Evolutionary conservation across 1,140 invertebrate genomes (phyloP).

Genomic region (Pseudomyrmex sp.): DNA sequence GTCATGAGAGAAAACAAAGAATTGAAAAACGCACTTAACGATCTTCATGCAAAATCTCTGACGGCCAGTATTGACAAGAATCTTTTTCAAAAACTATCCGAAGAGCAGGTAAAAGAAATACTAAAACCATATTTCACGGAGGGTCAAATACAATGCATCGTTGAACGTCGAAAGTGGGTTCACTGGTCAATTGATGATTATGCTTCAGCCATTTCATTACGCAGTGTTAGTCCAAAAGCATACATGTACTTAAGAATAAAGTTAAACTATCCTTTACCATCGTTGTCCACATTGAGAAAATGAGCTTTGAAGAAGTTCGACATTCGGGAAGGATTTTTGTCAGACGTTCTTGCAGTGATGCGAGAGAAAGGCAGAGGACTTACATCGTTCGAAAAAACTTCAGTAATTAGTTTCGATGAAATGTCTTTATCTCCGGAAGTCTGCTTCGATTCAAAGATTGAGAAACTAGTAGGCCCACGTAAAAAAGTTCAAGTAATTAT

Average conservation of each 20-base stretch:
- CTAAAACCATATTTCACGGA: not conserved
- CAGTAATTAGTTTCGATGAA: not conserved
- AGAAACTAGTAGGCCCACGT: not conserved
- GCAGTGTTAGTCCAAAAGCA: constrained; percentile 16
- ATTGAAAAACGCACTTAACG: no score
- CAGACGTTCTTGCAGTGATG: constrained; percentile 1
- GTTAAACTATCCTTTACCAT: not conserved
- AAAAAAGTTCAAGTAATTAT: constrained; percentile 7
- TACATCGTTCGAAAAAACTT: not conserved
- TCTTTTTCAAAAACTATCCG: not conserved
- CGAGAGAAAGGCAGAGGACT: not conserved
- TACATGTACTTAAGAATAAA: not conserved
- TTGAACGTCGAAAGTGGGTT: constrained; percentile 10
- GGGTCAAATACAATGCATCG: not conserved
- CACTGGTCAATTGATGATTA: not conserved
- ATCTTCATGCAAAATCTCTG: no score
- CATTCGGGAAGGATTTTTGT: constrained; percentile 5
- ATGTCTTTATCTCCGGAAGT: not conserved
- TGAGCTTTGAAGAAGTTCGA: constrained; percentile 8
- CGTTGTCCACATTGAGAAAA: not conserved
- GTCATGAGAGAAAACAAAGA: no score
- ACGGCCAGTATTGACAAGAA: not conserved
- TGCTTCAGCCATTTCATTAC: constrained; percentile 11
- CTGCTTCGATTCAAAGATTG: not conserved
- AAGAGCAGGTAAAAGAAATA: not conserved